Percentiles rank a stretch among this genome's conserved stretches.
phyloP scores from a whole-genome alignment of 2,888 invertebrate genomes.

The Cheilosia grossa region DNA sequence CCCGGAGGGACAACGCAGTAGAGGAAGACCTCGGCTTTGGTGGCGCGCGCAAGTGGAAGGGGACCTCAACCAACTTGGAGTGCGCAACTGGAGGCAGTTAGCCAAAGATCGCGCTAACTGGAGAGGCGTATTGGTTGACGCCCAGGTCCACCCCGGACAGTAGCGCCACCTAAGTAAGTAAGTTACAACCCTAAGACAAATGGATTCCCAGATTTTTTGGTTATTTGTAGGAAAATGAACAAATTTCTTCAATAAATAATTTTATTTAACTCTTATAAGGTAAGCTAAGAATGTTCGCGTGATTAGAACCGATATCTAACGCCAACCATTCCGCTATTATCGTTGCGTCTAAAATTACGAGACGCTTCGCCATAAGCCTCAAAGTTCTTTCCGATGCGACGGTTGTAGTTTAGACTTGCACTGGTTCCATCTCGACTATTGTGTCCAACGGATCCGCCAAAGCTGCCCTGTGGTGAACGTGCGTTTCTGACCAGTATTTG shows the following conservation, averaged over 20 bases:
- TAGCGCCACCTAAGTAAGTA: too few species aligned
- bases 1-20: too few species aligned
- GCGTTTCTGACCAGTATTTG: background rate
- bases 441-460: constrained; percentile 1
- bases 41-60: too few species aligned
- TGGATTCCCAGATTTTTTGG: too few species aligned
- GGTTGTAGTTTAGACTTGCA: background rate
- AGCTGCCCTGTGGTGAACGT: background rate
- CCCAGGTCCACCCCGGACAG: too few species aligned
- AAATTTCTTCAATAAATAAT: background rate
- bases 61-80: too few species aligned
- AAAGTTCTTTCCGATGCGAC: background rate
- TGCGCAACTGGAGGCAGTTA: too few species aligned
- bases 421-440: background rate
- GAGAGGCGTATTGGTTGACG: too few species aligned
- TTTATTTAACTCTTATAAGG: background rate
- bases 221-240: too few species aligned
- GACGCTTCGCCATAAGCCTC: background rate
- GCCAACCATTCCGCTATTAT: background rate
- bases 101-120: too few species aligned
- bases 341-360: background rate
- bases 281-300: background rate
- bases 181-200: too few species aligned
- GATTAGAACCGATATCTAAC: background rate
- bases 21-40: too few species aligned